A percentile compares a stretch with the other conserved stretches of the same genome.
Conservation (phyloP, 2,888 invertebrate genomes). For the Leptinotarsa juncta region DNA sequence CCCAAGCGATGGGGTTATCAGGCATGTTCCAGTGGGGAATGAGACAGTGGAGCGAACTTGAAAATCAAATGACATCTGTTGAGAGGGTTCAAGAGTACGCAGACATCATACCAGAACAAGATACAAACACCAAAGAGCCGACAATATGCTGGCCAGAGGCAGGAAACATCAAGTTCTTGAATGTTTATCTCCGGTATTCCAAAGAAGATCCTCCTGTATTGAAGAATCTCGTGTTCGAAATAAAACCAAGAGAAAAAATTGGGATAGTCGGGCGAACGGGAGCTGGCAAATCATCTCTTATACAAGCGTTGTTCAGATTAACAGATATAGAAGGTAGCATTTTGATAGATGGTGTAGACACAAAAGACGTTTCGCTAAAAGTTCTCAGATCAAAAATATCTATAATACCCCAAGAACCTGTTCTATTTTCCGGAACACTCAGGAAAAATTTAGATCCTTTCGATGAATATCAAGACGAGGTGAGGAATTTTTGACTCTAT, state of each 20-base stretch:
- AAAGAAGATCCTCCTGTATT: conserved; percentile 79
- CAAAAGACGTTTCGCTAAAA: conserved; percentile 76
- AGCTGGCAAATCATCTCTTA: conserved; percentile 83
- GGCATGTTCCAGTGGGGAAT: conserved; percentile 75
- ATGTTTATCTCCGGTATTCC: conserved; percentile 78
- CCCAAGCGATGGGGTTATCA: conserved; percentile 81
- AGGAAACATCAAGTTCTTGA: conserved; percentile 76
- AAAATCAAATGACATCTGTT: conserved; percentile 88
- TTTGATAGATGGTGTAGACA: conserved; percentile 82
- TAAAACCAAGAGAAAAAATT: conserved; percentile 77
- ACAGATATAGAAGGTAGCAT: conserved; percentile 82
- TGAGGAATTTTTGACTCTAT: conserved; percentile 52
- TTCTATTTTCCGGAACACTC: conserved; percentile 87
- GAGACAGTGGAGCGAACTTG: conserved; percentile 89
- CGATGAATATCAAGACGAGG: conserved; percentile 78
- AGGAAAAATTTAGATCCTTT: conserved; percentile 92
- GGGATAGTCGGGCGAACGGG: conserved; percentile 87
- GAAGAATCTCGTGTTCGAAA: conserved; percentile 74
- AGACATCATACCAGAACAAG: conserved; percentile 78
- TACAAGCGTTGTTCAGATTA: conserved; percentile 83
- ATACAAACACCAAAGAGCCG: conserved; percentile 69
- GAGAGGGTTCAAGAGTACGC: conserved; percentile 87
- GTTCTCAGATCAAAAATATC: conserved; percentile 82
- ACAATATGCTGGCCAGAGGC: conserved; percentile 79
- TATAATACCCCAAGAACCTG: conserved; percentile 90